Evolutionary conservation across 1,140 invertebrate species (phyloP).

Genomic region (Probaryconus sp.): DNA sequence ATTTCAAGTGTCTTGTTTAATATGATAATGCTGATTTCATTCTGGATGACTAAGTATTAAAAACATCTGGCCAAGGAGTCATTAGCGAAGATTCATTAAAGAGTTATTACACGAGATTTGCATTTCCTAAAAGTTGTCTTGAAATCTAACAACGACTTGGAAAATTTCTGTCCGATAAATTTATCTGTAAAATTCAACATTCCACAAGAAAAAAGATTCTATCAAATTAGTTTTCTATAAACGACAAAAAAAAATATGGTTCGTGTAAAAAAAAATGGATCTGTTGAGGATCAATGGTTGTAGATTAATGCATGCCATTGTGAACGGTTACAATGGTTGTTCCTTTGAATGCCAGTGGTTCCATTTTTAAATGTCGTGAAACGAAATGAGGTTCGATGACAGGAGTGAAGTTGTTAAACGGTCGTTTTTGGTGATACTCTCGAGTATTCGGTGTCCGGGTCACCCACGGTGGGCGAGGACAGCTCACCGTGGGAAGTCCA

Average conservation of each 20-base stretch:
- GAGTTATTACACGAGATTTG: too few relatives aligned
- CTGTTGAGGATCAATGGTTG: conserved; percentile 13
- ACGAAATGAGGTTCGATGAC: conserved; percentile 38
- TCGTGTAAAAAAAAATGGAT: too few relatives aligned
- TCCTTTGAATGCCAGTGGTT: conserved; percentile 11
- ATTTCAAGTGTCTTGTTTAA: conserved; percentile 50
- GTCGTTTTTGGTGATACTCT: conserved; percentile 55
- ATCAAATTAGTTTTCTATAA: too few relatives aligned
- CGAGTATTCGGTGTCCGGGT: conserved; percentile 36
- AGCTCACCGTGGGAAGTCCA: conserved; percentile 63
- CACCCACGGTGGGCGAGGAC: conserved; percentile 60
- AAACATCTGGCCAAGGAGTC: conserved; percentile 36
- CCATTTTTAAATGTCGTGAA: conserved; percentile 36
- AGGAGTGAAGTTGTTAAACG: conserved; percentile 59
- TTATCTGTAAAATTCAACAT: too few relatives aligned
- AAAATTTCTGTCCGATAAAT: too few relatives aligned
- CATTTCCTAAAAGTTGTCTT: too few relatives aligned
- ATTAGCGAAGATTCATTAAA: too few relatives aligned
- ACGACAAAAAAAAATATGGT: too few relatives aligned
- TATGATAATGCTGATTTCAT: conserved; percentile 54
- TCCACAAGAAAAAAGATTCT: too few relatives aligned
- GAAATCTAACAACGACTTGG: too few relatives aligned
- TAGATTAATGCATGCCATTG: conserved; percentile 42
- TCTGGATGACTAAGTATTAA: conserved; percentile 38
- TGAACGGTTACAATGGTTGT: conserved; percentile 33